These are phyloP conservation scores for Coptodon rendalli DNA, from an alignment of 2,113 vertebrate genomes.

Conservation along the genomic window DNA sequence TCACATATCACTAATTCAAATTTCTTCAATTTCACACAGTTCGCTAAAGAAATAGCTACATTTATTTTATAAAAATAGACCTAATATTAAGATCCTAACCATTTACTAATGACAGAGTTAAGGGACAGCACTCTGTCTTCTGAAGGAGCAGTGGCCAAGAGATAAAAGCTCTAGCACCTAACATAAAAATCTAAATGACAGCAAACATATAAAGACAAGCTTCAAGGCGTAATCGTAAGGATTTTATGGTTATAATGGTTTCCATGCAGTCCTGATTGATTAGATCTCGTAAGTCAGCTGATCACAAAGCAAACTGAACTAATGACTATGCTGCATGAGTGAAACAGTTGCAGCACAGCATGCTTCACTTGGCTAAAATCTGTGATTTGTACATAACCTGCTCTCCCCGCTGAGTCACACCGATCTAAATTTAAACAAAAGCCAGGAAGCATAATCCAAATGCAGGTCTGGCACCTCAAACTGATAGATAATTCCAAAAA, in stretches of 20 bases:
- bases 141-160: not conserved
- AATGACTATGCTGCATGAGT: not conserved
- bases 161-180: not conserved
- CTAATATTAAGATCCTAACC: not conserved
- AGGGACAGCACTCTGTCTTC: fast-evolving
- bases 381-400: not conserved
- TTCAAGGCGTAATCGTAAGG: not conserved
- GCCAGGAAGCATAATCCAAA: not conserved
- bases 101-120: not conserved
- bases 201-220: not conserved
- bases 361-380: not conserved
- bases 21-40: not conserved
- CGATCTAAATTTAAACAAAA: not conserved
- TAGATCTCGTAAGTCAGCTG: not conserved
- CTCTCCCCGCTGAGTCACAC: not conserved
- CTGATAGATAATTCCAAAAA: not conserved
- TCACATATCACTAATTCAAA: not conserved
- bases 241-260: not conserved
- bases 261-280: not conserved
- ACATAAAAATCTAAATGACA: not conserved
- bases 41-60: not conserved
- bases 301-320: not conserved
- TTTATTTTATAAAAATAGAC: not conserved
- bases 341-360: not conserved
- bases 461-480: fast-evolving